phyloP scores from a whole-genome alignment of 2,888 invertebrate species.

The Myathropa florea region DNA sequence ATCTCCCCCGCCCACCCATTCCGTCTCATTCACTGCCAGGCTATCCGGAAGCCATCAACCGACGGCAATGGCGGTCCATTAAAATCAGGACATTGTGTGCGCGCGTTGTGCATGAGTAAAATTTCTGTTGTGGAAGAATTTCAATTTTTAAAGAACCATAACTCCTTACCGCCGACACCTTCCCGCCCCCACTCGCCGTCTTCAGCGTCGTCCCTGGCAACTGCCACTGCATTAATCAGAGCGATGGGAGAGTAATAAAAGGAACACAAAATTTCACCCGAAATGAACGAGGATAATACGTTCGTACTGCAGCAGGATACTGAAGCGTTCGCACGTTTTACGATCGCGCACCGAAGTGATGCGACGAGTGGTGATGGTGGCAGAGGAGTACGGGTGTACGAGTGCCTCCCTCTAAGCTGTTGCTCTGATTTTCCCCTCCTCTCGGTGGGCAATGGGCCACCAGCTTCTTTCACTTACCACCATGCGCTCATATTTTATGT shows the following conservation, averaged over 20 bases:
- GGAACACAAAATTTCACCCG: conserved; percentile 11
- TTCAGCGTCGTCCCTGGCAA: not conserved
- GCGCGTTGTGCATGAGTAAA: conserved; percentile 22
- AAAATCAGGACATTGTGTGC: conserved; percentile 40
- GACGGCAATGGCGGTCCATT: conserved; percentile 35
- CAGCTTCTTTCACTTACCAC: not conserved
- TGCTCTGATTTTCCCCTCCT: conserved; percentile 51
- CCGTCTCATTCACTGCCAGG: not conserved
- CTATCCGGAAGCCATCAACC: not conserved
- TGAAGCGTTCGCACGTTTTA: conserved; percentile 44
- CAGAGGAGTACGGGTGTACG: not conserved
- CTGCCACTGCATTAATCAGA: conserved; percentile 42
- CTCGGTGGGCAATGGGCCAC: not conserved
- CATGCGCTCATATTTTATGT: conserved; percentile 58
- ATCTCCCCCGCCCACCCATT: not conserved
- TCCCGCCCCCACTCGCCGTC: not conserved
- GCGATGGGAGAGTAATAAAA: conserved; percentile 25
- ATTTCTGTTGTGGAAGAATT: conserved; percentile 26
- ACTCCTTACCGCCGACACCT: not conserved
- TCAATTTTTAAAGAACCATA: conserved; percentile 30
- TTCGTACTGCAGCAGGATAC: not conserved
- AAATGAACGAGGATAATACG: conserved; percentile 30
- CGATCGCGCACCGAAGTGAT: conserved; percentile 30
- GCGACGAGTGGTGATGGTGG: not conserved
- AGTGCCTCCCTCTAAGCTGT: conserved; percentile 63